These are phyloP conservation scores for Sakesphorus luctuosus DNA, from an alignment of 2,113 vertebrate species.

Conservation along the genomic window DNA sequence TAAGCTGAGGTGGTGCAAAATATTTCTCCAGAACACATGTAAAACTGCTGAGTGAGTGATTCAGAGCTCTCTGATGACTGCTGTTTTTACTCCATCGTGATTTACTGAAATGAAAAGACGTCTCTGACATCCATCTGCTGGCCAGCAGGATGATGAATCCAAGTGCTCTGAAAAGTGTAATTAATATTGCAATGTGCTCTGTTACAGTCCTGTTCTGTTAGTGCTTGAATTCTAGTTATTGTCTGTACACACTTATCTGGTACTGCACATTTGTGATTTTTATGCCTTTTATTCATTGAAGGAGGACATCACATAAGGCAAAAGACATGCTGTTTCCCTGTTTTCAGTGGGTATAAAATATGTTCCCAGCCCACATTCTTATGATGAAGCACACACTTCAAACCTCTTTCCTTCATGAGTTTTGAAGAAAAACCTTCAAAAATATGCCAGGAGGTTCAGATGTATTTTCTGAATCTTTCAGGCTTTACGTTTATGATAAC, in stretches of 20 bases:
- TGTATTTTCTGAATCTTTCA: not conserved
- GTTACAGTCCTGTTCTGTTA: not conserved
- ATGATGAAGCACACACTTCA: not conserved
- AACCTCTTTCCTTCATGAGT: not conserved
- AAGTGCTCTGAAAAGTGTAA: not conserved
- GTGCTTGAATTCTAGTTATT: not conserved
- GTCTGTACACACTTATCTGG: not conserved
- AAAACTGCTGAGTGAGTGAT: accelerated
- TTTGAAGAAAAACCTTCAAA: not conserved
- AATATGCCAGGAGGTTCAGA: not conserved
- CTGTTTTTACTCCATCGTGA: not conserved
- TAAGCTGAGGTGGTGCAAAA: not conserved
- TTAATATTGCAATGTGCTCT: not conserved
- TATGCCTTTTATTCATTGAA: not conserved
- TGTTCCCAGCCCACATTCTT: not conserved
- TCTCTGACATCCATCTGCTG: not conserved
- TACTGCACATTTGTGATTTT: not conserved
- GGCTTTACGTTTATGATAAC: not conserved
- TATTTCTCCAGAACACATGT: not conserved
- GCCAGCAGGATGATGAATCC: not conserved
- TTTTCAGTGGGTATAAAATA: not conserved
- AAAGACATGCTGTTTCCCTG: not conserved
- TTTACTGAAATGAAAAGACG: not conserved
- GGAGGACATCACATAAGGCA: not conserved
- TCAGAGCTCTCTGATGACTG: not conserved